Evolutionary conservation across 2,113 vertebrate genomes (phyloP).

Genomic region (Paedocypris sp.): DNA sequence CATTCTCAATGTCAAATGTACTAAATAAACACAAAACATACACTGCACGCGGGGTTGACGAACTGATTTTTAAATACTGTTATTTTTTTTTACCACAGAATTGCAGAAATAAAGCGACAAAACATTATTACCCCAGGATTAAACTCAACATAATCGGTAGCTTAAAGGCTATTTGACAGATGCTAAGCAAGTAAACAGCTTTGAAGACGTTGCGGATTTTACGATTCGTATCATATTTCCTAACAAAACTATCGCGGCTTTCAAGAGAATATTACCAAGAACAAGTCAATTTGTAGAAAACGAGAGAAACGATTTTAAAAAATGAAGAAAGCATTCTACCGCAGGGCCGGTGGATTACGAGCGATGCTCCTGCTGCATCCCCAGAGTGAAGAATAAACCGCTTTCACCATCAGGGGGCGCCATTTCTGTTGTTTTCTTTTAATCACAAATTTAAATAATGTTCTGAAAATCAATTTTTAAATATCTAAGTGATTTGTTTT

Average conservation of each 20-base stretch:
- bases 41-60: no score
- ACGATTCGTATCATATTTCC: no score
- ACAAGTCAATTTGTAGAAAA: neutral
- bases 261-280: neutral
- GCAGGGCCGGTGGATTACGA: conserved; percentile 4
- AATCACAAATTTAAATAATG: no score
- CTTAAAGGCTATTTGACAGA: neutral
- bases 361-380: neutral
- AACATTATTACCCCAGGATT: neutral
- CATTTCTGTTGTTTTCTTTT: no score
- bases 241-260: no score
- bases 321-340: conserved; percentile 1
- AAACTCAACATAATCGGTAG: neutral
- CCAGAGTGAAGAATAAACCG: neutral
- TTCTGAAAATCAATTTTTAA: no score
- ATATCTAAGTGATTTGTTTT: no score
- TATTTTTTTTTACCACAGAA: no score
- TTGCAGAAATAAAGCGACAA: neutral
- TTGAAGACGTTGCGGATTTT: neutral
- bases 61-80: no score
- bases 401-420: conserved; percentile 5
- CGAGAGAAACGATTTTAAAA: neutral
- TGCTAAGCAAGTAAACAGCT: conserved; percentile 15
- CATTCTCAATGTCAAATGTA: no score
- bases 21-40: no score